Percentiles rank a stretch among this genome's conserved stretches.
phyloP scores from a whole-genome alignment of 2,888 invertebrate species.

The Spodoptera littoralis region DNA sequence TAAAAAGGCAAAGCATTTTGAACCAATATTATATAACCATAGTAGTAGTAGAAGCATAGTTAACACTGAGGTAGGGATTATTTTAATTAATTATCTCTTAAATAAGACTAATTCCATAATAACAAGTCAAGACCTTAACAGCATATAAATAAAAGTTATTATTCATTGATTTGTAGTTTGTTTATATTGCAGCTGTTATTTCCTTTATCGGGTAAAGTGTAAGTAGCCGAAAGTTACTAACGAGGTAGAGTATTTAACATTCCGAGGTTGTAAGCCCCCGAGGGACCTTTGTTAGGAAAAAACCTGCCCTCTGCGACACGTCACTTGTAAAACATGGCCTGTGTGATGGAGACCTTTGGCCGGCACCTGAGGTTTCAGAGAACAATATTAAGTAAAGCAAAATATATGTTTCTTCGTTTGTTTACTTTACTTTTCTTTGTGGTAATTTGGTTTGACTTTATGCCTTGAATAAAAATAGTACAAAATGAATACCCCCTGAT shows the following conservation, averaged over 20 bases:
- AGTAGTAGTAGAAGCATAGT: constrained; percentile 3
- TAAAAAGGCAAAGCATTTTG: constrained; percentile 44
- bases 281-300: constrained; percentile 73
- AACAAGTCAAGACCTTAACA: too few species aligned
- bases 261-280: constrained; percentile 63
- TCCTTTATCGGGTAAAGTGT: constrained; percentile 24
- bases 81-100: too few species aligned
- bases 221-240: constrained; percentile 63
- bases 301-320: constrained; percentile 69
- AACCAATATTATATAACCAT: constrained; percentile 32
- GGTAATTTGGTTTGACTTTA: too few species aligned
- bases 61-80: too few species aligned
- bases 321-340: constrained; percentile 71
- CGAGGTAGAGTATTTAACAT: constrained; percentile 75
- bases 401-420: neutral
- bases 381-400: neutral
- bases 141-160: neutral
- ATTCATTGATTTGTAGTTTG: constrained; percentile 8
- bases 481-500: too few species aligned
- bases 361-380: constrained; percentile 10
- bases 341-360: constrained; percentile 15
- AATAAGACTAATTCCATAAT: too few species aligned
- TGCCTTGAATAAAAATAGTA: too few species aligned
- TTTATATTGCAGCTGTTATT: constrained; percentile 23
- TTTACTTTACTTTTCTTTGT: too few species aligned